Evolutionary conservation across 2,888 invertebrate genomes (phyloP), one percentile per base, ranked within the genome.

Genomic region (Ptychoptera contaminata): DNA sequence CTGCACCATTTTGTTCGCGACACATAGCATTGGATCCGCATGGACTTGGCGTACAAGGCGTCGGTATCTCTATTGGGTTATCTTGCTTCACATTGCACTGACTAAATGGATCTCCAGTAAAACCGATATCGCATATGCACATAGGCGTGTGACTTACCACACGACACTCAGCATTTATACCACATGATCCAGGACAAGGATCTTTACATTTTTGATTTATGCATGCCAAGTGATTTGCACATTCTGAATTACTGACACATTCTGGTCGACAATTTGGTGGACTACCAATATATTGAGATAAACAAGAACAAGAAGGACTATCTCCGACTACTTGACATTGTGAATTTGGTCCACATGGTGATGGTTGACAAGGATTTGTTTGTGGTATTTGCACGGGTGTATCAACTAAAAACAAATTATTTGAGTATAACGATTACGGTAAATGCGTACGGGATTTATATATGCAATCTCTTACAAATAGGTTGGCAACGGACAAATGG

Each of bases 181-280:
- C 83, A 57, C 85, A 85, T 14, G 76, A 76, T 47, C 77, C 74
- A 2, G 71, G 66, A 58, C 85, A 85, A 14, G 84, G 84, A 59
- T 85, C 79, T 47, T 64, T 67, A 56, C 85, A 85, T 66, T 79
- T 82, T 53, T 72, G 74, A 56, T 78, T 77, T 34, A 80, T 74
- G 56, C 82, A 82, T 12, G 82, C 78, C 56, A 74, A 67, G 54
- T 78, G 67, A 52, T 69, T 72, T 0, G 73, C 53, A 56, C 84
- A 84, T 64, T 83, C 81, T 46, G 76, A 74, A 57, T 80, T 83
- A 49, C 77, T 73, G 23, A 77, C 68, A 59, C 82, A 82, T 66
- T 82, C 81, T 10, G 82, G 82, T 48, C 79, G 70, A 59, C 83
- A 84, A 51, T 73, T 77, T 16, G 80, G 77, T 29, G 84, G 82